These are phyloP conservation scores for Colletes collaris DNA, from an alignment of 2,888 invertebrate genomes.

Conservation along the genomic window DNA sequence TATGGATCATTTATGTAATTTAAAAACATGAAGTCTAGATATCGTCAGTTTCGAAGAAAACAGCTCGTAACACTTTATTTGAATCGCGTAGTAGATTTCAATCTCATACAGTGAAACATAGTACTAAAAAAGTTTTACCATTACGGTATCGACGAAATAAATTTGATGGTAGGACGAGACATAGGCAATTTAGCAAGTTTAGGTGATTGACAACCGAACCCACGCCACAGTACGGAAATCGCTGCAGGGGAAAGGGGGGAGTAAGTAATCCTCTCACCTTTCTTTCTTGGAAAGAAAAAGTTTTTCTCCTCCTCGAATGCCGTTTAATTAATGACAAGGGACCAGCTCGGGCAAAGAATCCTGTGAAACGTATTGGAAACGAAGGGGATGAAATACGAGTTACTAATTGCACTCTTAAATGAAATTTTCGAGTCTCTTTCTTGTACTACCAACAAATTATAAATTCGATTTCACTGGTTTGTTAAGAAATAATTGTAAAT, in stretches of 20 bases:
- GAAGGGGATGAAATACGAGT: conserved; percentile 3
- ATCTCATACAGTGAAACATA: neutral
- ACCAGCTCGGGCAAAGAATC: conserved; percentile 23
- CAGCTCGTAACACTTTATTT: too few species aligned
- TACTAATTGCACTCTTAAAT: neutral
- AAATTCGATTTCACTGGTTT: neutral
- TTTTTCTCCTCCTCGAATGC: conserved; percentile 26
- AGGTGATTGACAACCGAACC: conserved; percentile 57
- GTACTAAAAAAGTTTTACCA: conserved; percentile 41
- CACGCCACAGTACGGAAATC: conserved; percentile 25
- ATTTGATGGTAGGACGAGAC: conserved; percentile 28
- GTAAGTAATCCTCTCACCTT: conserved; percentile 65
- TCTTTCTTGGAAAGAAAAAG: conserved; percentile 38
- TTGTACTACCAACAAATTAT: neutral
- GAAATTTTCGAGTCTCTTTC: neutral
- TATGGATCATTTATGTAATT: neutral
- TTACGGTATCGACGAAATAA: conserved; percentile 42
- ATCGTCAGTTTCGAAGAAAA: too few species aligned
- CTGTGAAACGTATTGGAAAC: neutral
- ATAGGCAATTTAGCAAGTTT: conserved; percentile 62
- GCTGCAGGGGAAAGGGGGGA: neutral
- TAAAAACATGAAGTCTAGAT: too few species aligned
- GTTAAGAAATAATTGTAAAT: too few species aligned
- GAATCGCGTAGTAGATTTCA: conserved; percentile 1
- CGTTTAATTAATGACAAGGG: conserved; percentile 60